Evolutionary conservation across 2,797 vertebrate genomes (phyloP).

Genomic region (Squalus acanthias): DNA sequence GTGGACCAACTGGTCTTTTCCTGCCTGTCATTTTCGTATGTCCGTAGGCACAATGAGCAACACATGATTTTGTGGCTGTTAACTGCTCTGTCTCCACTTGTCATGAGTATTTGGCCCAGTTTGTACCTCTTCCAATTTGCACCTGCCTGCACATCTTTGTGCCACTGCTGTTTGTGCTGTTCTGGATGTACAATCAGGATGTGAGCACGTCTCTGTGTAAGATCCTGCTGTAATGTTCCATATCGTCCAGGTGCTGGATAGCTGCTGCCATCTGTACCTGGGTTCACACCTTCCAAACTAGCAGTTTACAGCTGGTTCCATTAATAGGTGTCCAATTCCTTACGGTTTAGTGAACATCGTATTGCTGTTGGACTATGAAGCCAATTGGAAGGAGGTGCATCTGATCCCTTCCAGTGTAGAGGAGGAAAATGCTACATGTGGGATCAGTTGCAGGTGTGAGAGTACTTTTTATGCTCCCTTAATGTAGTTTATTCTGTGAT

Average conservation of each 20-base stretch:
- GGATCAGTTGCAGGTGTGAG: neutral
- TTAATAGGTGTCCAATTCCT: neutral
- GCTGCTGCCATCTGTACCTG: neutral
- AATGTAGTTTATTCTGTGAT: too few relatives aligned
- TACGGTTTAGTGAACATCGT: neutral
- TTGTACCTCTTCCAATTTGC: neutral
- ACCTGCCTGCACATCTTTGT: neutral
- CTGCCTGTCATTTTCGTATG: neutral
- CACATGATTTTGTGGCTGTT: neutral
- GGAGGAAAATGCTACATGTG: neutral
- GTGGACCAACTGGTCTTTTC: neutral
- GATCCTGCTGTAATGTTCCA: neutral
- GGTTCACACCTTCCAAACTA: neutral
- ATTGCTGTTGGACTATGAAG: neutral
- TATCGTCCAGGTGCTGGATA: neutral
- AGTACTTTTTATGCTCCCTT: too few relatives aligned
- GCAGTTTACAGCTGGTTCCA: neutral
- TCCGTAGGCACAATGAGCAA: neutral
- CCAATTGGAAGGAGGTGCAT: neutral
- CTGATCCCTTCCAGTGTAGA: neutral
- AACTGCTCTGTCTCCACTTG: neutral
- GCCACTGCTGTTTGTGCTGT: neutral
- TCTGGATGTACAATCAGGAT: neutral
- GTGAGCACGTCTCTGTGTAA: neutral
- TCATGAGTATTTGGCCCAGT: neutral